Percentiles rank a stretch among this genome's conserved stretches.
These are phyloP conservation scores for Anser cygnoides DNA, from an alignment of 2,113 vertebrate species.

Conservation along the genomic window DNA sequence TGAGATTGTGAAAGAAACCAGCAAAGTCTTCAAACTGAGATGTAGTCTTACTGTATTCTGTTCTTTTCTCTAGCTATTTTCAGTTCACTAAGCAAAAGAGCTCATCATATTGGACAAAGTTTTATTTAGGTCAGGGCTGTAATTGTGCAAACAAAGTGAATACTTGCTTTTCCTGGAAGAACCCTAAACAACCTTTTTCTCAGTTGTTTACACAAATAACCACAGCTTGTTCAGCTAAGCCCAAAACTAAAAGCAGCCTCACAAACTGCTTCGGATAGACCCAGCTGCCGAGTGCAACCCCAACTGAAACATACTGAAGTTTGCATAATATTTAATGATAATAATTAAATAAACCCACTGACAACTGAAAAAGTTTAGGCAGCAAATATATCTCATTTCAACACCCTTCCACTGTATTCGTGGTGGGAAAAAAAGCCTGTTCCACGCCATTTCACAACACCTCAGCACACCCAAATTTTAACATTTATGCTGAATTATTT, in stretches of 20 bases:
- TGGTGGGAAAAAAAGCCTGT: not conserved
- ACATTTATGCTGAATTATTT: not conserved
- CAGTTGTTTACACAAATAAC: not conserved
- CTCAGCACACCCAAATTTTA: not conserved
- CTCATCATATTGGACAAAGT: not conserved
- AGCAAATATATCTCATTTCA: not conserved
- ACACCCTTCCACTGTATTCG: not conserved
- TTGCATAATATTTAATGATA: not conserved
- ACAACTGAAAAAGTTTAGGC: not conserved
- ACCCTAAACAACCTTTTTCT: not conserved
- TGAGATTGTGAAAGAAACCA: slow-evolving; percentile 21
- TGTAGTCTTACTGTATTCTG: not conserved
- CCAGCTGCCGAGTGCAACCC: not conserved
- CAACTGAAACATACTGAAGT: not conserved
- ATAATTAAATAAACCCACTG: not conserved
- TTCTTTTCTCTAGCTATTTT: not conserved
- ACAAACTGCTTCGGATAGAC: not conserved
- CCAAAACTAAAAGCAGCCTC: not conserved
- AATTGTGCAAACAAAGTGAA: not conserved
- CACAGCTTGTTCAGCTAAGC: not conserved
- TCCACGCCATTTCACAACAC: not conserved
- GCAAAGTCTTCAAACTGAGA: not conserved
- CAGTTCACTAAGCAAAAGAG: not conserved
- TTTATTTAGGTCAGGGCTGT: not conserved
- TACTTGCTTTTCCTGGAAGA: slow-evolving; percentile 1